Evolutionary conservation across 2,888 invertebrate genomes (phyloP), one percentile per base, ranked within the genome.

Genomic region (Sarcophaga subvicina): DNA sequence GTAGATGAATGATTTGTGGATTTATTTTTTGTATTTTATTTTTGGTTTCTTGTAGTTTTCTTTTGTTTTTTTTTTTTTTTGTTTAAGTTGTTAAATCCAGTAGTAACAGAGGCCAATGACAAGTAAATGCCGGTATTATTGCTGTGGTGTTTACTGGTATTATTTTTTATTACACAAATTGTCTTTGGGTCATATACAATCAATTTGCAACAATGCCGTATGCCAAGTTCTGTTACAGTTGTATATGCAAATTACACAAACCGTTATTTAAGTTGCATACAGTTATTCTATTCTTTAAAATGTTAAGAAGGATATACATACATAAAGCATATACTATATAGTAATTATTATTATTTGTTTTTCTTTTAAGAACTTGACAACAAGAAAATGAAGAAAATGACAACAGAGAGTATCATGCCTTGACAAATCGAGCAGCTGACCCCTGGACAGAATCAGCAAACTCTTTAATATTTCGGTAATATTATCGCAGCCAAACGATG

Each of bases 171-270:
- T 63, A 49, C 63, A 75, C 47, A 62, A 81, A 81, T 87, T 84
- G 78, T 81, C 87, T 87, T 71, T 67, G 63, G 87, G 79, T 81
- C 84, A 81, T 84, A 67, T 71, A 84, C 81, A 84, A 81, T 87
- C 87, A 87, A 87, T 87, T 87, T 87, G 60, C 81, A 17, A 75
- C 70, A 54, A 76, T 71, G 67, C 75, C 72, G 80, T 78, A 84
- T 87, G 87, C 87, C 87, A 87, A 87, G 73, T 78, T 81, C 22
- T 80, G 5, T 5, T 54, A 60, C 70, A 75, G n/a, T 71, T 49
- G 73, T 76, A 79, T 10, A 54, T 82, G 64, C 47, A 73, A 72
- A 79, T 75, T 27, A 67, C 64, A 75, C 49, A 20, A 67, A 60
- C 64, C 70, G 47, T 75, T 79, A 75, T 70, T 83, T 79, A 17